These are phyloP conservation scores for Horisme vitalbata DNA, from an alignment of 2,888 invertebrate species.

Conservation along the genomic window DNA sequence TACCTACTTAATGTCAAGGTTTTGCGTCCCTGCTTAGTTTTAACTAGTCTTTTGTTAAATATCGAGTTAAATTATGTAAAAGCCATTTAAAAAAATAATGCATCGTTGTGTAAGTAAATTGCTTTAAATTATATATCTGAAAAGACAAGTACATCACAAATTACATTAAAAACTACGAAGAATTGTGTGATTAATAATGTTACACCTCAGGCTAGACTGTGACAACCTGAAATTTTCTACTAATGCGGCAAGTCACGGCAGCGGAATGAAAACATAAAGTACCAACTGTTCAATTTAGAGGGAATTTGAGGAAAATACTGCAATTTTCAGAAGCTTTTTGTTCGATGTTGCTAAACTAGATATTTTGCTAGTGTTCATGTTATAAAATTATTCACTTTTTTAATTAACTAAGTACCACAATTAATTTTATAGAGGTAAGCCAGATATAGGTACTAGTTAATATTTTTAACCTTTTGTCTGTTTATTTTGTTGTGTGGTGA, in stretches of 20 bases:
- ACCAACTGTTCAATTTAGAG: conserved; percentile 1
- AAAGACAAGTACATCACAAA: too few species aligned
- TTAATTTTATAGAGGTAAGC: too few species aligned
- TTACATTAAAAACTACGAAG: background rate
- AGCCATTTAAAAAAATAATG: too few species aligned
- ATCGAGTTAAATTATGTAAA: conserved; percentile 4
- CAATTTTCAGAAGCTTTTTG: background rate
- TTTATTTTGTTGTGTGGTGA: too few species aligned
- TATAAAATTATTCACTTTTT: too few species aligned
- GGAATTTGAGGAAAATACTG: background rate
- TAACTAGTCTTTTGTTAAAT: conserved; percentile 39
- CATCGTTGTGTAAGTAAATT: too few species aligned
- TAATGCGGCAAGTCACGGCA: conserved; percentile 33
- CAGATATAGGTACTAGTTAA: too few species aligned
- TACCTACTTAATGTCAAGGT: conserved; percentile 52
- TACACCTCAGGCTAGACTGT: conserved; percentile 19
- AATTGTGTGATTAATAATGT: conserved; percentile 27
- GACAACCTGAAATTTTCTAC: conserved; percentile 26
- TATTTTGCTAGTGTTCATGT: too few species aligned
- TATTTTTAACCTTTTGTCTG: too few species aligned
- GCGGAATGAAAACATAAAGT: conserved; percentile 20
- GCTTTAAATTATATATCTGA: too few species aligned
- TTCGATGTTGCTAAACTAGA: background rate
- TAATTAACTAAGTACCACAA: too few species aligned
- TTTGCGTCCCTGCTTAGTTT: conserved; percentile 38